Base-by-base conservation (phyloP, 2,888 invertebrate genomes). In the Rhagophthalmus giganteus region DNA sequence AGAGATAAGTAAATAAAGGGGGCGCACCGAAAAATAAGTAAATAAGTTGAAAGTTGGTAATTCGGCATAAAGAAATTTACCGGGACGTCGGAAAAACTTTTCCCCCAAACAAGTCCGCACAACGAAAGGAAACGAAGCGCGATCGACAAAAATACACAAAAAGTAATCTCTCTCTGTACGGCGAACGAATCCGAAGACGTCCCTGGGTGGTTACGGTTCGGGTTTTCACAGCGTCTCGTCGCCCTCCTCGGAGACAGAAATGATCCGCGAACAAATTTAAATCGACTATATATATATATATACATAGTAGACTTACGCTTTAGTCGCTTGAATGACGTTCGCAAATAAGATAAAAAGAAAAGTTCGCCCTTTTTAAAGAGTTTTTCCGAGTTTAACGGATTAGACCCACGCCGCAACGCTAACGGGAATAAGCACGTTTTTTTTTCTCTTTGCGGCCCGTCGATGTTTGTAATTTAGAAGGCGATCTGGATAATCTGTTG, bases 121-220 rank as follows among this genome's bases (percentile, higher is more conserved):
- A 46, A 32, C 38, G 38, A n/a, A 14, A 16, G 13, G 26, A 38
- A 26, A 32, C 34, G 47, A 40, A 47, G 27, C 47, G 47, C 34
- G 47, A 47, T 39, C 39, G 33, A 34, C 47, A 42, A 42, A 42
- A 48, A 48, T 48, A 42, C 41, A 42, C 49, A 42, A 41, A 40
- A 49, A 41, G 49, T 49, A 41, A 49, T 49, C 30, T 37, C 26
- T 9, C 34, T n/a, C n/a, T n/a, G n/a, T 26, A 47, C 28, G 48
- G 40, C 20, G 40, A 41, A 27, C 35, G 48, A 48, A 48, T 41
- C 25, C 40, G 34, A 34, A 24, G 34, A 14, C 34, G 30, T 25
- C 34, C 48, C 46, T 10, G 24, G 11, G 48, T 28, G 48, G 24
- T 25, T 30, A 39, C 28, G 14, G 34, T 25, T 40, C 31, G 35